Evolutionary conservation across 2,113 vertebrate genomes (phyloP), one percentile per base, ranked within the genome.

Genomic region (Hyaena hyaena): DNA sequence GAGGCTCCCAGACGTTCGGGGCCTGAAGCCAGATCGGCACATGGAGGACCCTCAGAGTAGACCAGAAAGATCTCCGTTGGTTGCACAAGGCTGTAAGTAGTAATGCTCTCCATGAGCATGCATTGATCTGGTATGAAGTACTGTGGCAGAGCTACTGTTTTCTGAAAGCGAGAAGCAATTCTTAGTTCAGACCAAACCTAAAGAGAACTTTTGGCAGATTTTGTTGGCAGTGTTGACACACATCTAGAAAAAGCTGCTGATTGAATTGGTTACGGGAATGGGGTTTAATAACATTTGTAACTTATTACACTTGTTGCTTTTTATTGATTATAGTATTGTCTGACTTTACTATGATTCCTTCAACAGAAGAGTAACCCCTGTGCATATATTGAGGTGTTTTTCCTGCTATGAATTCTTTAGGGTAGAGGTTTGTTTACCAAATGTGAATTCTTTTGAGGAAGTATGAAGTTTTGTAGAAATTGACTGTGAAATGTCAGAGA

Each of bases 401-500:
- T 95, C 93, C 96, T 98, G 93, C 93, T 98, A 95, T 97, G 95
- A 98, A 86, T 98, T 95, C 90, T 94, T 91, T 98, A 98, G 76
- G 92, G 50, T 95, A 97, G 97, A 87, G 94, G 82, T 83, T 98
- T 90, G 96, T 94, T 97, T 98, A 91, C 35, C 97, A 97, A 98
- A 98, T 97, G 95, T 98, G 97, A 98, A 96, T 91, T 98, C 98
- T 98, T 98, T 98, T 96, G 85, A 96, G 94, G 96, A 97, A 90
- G 93, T 97, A 85, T 98, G 98, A 98, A 98, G 98, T 98, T 98
- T 98, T 97, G 92, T 97, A 98, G 98, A 98, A 97, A 95, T 66
- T 97, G 97, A 98, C 98, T 99, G 98, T 99, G 98, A 99, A 98
- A 98, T 95, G 96, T 93, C 55, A 98, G 98, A 97, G 50, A 98